Evolutionary conservation across 2,113 vertebrate genomes (phyloP).

Genomic region (Meriones unguiculatus): DNA sequence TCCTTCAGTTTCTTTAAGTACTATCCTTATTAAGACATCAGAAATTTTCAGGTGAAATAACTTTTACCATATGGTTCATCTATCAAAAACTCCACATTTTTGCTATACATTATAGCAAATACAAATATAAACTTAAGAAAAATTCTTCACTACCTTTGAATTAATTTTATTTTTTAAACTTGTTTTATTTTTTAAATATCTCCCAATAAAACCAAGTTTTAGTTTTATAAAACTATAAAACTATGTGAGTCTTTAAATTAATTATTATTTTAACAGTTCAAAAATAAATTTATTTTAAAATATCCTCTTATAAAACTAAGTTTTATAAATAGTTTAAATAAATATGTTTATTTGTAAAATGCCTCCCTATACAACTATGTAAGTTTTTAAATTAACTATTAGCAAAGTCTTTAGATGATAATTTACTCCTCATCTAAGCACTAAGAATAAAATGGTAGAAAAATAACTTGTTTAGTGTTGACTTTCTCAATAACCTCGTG

Average conservation of each 20-base stretch:
- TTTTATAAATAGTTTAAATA: too few species aligned
- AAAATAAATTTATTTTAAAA: too few species aligned
- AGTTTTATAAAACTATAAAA: neutral
- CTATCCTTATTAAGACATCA: neutral
- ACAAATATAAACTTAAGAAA: constrained; percentile 37
- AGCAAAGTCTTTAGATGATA: neutral
- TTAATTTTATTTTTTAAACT: constrained; percentile 9
- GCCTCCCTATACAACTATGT: neutral
- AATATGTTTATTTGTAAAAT: too few species aligned
- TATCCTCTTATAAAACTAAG: too few species aligned
- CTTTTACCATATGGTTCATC: constrained; percentile 28
- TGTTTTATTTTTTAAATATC: constrained; percentile 31
- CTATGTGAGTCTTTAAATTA: neutral
- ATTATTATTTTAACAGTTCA: too few species aligned
- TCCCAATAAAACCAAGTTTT: neutral
- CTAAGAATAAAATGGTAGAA: constrained; percentile 45
- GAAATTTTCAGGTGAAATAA: neutral
- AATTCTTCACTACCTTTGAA: constrained; percentile 40
- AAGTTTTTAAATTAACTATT: constrained; percentile 40
- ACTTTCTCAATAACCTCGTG: neutral
- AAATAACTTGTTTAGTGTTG: neutral
- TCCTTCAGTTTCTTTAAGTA: constrained; percentile 1
- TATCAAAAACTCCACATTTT: constrained; percentile 19
- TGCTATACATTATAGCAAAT: neutral
- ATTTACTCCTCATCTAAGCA: constrained; percentile 1